Evolutionary conservation across 2,113 vertebrate species (phyloP).

Genomic region (Oenanthe oenanthe): DNA sequence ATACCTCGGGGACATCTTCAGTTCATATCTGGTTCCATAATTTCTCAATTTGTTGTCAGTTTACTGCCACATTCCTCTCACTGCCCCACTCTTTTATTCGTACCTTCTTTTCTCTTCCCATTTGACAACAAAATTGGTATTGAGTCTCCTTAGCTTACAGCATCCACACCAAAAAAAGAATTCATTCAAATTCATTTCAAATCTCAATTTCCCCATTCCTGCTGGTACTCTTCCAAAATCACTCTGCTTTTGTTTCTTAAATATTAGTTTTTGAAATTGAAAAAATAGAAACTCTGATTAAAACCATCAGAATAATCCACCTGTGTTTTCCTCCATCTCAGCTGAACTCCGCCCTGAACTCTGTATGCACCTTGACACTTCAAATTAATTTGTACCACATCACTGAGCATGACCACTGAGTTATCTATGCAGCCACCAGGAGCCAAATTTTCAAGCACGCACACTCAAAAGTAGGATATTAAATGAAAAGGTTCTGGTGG

Average conservation of each 20-base stretch:
- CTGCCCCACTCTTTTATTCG: background rate
- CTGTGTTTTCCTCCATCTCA: background rate
- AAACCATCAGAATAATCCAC: background rate
- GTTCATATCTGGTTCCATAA: background rate
- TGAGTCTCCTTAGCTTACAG: background rate
- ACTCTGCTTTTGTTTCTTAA: background rate
- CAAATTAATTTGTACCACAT: background rate
- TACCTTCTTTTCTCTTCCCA: background rate
- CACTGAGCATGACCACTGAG: background rate
- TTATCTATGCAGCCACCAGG: background rate
- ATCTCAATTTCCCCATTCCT: background rate
- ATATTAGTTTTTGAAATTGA: background rate
- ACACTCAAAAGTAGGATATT: background rate
- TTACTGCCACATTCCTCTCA: background rate
- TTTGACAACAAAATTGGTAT: background rate
- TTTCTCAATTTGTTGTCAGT: background rate
- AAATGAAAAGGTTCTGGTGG: background rate
- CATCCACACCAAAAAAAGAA: background rate
- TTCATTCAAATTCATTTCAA: background rate
- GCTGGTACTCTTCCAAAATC: background rate
- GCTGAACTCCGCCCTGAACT: background rate
- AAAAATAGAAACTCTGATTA: background rate
- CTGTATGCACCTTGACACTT: background rate
- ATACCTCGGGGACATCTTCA: background rate
- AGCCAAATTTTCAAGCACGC: background rate